Percentiles rank a stretch among this genome's conserved stretches.
Conservation (phyloP, 2,113 vertebrate species). For the Collichthys lucidus region DNA sequence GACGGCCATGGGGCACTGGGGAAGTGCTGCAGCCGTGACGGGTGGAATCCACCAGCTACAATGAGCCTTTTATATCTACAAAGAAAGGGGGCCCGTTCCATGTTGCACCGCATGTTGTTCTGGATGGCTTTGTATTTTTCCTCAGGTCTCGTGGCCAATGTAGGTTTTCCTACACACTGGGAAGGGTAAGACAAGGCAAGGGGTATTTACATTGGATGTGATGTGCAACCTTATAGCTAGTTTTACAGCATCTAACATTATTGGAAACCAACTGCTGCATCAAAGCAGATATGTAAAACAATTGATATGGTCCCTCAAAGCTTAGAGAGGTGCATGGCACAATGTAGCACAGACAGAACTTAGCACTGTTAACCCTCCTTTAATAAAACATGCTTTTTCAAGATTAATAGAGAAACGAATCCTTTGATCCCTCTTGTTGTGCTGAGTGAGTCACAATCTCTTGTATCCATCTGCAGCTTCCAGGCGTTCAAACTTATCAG, state of each 20-base stretch:
- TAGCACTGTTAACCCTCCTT: neutral
- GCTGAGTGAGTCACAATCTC: conserved; percentile 25
- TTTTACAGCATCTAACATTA: neutral
- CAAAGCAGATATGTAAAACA: neutral
- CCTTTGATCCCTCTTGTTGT: neutral
- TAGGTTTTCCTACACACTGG: no score
- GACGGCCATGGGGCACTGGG: no score
- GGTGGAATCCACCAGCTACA: no score
- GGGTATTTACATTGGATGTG: no score
- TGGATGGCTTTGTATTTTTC: no score
- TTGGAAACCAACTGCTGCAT: neutral
- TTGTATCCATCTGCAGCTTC: conserved; percentile 10
- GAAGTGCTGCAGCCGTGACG: no score
- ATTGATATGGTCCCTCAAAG: neutral
- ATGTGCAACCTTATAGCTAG: no score
- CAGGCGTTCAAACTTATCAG: neutral
- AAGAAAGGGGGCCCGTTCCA: no score
- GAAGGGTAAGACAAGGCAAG: no score
- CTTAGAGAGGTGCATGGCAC: neutral
- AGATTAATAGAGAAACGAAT: conserved; percentile 18
- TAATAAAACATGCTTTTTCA: conserved; percentile 5
- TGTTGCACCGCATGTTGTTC: no score
- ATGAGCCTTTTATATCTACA: no score
- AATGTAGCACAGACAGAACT: neutral
- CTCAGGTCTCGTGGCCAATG: no score